phyloP scores from a whole-genome alignment of 1,140 invertebrate genomes.

The Camponotus floridanus region DNA sequence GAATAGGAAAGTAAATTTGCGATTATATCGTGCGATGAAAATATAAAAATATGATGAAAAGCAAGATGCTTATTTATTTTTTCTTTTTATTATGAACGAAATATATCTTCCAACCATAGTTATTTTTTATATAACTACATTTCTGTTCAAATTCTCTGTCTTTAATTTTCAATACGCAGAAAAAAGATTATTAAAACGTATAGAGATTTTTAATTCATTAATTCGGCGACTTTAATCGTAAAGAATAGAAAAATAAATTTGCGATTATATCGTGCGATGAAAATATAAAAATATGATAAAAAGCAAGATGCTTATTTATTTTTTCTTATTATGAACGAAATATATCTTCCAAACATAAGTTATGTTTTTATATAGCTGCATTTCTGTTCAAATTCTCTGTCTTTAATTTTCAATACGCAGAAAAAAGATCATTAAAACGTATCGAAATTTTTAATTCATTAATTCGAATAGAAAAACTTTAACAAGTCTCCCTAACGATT shows the following conservation, averaged over 20 bases:
- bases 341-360: neutral
- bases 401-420: conserved; percentile 10
- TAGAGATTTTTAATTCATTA: conserved; percentile 20
- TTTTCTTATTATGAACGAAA: neutral
- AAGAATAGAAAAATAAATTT: neutral
- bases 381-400: neutral
- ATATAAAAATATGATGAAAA: neutral
- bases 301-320: neutral
- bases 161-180: conserved; percentile 10
- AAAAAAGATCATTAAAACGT: conserved; percentile 26
- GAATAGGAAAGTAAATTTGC: neutral
- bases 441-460: conserved; percentile 17
- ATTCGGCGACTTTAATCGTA: too few species aligned
- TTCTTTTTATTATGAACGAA: neutral
- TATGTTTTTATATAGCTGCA: neutral
- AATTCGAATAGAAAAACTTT: neutral
- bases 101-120: neutral
- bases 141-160: neutral
- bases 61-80: neutral
- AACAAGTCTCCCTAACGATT: neutral
- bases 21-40: neutral
- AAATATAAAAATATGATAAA: neutral
- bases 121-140: neutral
- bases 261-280: neutral
- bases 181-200: conserved; percentile 21